Conservation (phyloP, 2,113 vertebrate species). For the Triplophysa rosa region DNA sequence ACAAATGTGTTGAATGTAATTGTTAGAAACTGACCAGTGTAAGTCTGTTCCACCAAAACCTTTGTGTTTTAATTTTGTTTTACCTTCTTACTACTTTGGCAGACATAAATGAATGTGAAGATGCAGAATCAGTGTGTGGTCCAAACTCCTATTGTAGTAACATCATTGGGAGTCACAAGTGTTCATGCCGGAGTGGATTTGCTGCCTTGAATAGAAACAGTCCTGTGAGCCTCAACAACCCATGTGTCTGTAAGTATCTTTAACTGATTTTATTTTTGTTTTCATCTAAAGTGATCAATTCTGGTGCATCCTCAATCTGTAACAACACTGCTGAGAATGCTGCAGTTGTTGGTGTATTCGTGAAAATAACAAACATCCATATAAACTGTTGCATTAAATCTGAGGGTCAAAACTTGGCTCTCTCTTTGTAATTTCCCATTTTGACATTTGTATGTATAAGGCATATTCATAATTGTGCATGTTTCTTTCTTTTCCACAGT, state of each 20-base stretch:
- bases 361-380: too few relatives aligned
- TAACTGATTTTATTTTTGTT: neutral
- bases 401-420: too few relatives aligned
- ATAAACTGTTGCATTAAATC: too few relatives aligned
- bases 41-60: neutral
- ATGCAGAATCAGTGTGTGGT: slow-evolving; percentile 1
- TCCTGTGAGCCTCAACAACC: slow-evolving; percentile 13
- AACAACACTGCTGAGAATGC: neutral
- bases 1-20: slow-evolving; percentile 31
- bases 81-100: neutral
- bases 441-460: too few relatives aligned
- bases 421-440: too few relatives aligned
- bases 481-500: neutral
- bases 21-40: slow-evolving; percentile 4
- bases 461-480: neutral
- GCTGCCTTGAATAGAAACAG: slow-evolving; percentile 7
- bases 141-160: slow-evolving; percentile 14
- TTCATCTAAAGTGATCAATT: neutral
- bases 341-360: neutral
- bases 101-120: slow-evolving; percentile 27
- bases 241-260: neutral
- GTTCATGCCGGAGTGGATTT: slow-evolving; percentile 54
- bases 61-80: neutral
- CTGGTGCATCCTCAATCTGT: neutral
- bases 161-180: slow-evolving; percentile 37